Conservation (phyloP, 1,140 invertebrate species). For the Hyposmocoma kahamanoa region DNA sequence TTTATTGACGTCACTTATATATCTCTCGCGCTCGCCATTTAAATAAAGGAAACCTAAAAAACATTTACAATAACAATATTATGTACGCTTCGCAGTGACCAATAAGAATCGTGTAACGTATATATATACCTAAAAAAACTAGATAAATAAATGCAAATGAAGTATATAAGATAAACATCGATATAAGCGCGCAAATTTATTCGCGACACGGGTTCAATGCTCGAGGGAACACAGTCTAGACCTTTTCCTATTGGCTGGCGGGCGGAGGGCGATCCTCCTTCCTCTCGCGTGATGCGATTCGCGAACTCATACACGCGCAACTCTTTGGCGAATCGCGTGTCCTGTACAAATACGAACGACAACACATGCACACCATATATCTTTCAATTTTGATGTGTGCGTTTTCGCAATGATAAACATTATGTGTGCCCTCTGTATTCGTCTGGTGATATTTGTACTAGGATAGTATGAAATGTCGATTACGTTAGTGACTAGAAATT, state of each 20-base stretch:
- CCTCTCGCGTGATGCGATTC: conserved; percentile 66
- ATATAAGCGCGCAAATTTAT: conserved; percentile 51
- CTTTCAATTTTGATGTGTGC: too few relatives aligned
- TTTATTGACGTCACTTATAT: neutral
- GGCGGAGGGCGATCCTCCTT: conserved; percentile 67
- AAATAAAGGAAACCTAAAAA: too few relatives aligned
- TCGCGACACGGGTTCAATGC: conserved; percentile 43
- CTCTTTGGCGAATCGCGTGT: conserved; percentile 47
- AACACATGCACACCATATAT: conserved; percentile 17
- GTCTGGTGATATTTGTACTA: too few relatives aligned
- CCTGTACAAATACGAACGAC: conserved; percentile 36
- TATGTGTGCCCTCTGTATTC: too few relatives aligned
- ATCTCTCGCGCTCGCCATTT: too few relatives aligned
- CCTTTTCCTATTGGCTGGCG: conserved; percentile 47
- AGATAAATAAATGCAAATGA: neutral
- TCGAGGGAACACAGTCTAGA: conserved; percentile 36
- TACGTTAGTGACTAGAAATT: too few relatives aligned
- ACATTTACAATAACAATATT: neutral
- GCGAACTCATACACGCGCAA: conserved; percentile 47
- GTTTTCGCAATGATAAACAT: too few relatives aligned
- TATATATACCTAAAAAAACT: conserved; percentile 1
- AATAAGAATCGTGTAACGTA: conserved; percentile 1
- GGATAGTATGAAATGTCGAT: too few relatives aligned
- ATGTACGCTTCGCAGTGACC: neutral
- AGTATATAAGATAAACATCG: conserved; percentile 15